These are phyloP conservation scores for Karalla daura DNA, from an alignment of 2,797 vertebrate species.

Conservation along the genomic window DNA sequence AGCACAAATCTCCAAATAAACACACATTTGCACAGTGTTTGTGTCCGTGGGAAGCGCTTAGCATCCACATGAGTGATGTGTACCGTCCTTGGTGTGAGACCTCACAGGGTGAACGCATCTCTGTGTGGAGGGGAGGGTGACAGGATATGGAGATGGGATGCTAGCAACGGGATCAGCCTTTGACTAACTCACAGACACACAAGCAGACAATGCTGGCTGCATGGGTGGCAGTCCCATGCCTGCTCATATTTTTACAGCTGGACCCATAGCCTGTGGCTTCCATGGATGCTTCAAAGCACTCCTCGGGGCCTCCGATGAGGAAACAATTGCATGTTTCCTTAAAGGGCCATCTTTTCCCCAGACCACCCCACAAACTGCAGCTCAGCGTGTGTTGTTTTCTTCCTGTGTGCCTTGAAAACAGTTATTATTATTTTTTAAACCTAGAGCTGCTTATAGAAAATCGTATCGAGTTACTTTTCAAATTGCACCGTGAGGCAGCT, in stretches of 20 bases:
- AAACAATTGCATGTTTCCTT: slow-evolving; percentile 40
- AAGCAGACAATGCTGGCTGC: slow-evolving; percentile 68
- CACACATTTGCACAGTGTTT: slow-evolving; percentile 16
- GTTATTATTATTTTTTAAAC: slow-evolving; percentile 11
- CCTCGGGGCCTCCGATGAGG: slow-evolving; percentile 42
- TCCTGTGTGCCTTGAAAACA: slow-evolving; percentile 13
- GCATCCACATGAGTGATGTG: slow-evolving; percentile 45
- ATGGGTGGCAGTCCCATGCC: slow-evolving; percentile 75
- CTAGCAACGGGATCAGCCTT: slow-evolving; percentile 65
- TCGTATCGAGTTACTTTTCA: slow-evolving; percentile 43
- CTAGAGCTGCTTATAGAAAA: not conserved
- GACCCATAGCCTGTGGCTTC: slow-evolving; percentile 62
- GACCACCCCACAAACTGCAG: slow-evolving; percentile 8
- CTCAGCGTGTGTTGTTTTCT: slow-evolving; percentile 25
- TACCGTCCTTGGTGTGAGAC: slow-evolving; percentile 48
- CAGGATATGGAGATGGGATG: slow-evolving; percentile 68
- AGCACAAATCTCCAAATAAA: slow-evolving; percentile 29
- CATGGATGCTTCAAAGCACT: slow-evolving; percentile 53
- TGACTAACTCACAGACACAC: slow-evolving; percentile 56
- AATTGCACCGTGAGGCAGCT: slow-evolving; percentile 34
- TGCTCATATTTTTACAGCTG: slow-evolving; percentile 85
- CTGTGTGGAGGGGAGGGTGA: slow-evolving; percentile 53
- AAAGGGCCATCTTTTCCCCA: slow-evolving; percentile 37
- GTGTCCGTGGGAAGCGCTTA: slow-evolving; percentile 32
- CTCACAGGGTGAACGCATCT: slow-evolving; percentile 64